These are phyloP conservation scores for Actinernus sp. DNA, from an alignment of 92 coral and sea anemone genomes.

Conservation along the genomic window DNA sequence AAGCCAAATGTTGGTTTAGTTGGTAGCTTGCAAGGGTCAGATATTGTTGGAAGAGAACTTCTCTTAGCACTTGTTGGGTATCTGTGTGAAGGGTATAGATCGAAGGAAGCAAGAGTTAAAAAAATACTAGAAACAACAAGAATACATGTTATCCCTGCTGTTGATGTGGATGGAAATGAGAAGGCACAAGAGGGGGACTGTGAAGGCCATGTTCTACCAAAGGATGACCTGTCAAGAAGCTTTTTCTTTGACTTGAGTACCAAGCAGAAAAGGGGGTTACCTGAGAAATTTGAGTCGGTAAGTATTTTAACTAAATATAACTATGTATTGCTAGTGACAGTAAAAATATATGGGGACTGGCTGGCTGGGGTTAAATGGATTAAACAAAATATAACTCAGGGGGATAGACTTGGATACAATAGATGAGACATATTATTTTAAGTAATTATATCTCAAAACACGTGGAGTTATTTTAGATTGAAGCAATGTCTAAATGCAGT, in stretches of 20 bases:
- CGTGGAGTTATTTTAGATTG: too few species aligned
- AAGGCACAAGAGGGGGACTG: constrained; percentile 75
- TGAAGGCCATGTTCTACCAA: constrained; percentile 44
- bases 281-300: constrained; percentile 69
- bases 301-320: too few species aligned
- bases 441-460: too few species aligned
- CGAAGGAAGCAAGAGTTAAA: constrained; percentile 56
- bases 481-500: too few species aligned
- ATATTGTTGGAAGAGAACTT: constrained; percentile 83
- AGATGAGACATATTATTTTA: too few species aligned
- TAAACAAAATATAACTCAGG: too few species aligned
- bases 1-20: constrained; percentile 85
- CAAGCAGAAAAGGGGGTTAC: constrained; percentile 40
- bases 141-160: constrained; percentile 83
- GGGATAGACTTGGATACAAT: too few species aligned
- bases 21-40: constrained; percentile 88
- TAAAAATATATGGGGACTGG: too few species aligned
- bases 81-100: constrained; percentile 72
- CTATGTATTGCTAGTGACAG: too few species aligned
- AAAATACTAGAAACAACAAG: constrained; percentile 68
- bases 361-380: too few species aligned
- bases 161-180: constrained; percentile 92
- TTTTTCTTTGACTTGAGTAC: constrained; percentile 69
- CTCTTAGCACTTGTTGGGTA: constrained; percentile 77
- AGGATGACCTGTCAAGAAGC: constrained; percentile 75